Conservation (phyloP, 2,797 vertebrate genomes). For the Chrosomus eos region DNA sequence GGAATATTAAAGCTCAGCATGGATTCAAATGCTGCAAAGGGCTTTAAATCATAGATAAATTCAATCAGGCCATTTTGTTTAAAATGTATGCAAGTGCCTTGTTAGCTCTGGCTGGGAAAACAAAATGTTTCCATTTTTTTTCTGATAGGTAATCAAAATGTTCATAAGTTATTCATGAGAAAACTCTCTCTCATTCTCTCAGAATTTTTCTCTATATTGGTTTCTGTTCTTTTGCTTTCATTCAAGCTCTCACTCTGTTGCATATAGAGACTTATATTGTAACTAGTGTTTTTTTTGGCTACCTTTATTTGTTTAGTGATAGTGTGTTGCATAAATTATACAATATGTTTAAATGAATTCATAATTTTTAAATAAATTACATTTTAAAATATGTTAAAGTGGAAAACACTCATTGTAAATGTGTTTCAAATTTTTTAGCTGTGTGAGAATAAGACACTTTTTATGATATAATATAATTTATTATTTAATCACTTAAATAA, state of each 20-base stretch:
- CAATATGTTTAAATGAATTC: neutral
- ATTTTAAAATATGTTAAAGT: neutral
- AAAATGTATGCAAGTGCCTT: slow-evolving; percentile 67
- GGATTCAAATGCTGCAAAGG: slow-evolving; percentile 69
- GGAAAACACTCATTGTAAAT: no score
- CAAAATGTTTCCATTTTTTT: slow-evolving; percentile 70
- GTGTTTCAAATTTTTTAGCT: no score
- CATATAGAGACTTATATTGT: neutral
- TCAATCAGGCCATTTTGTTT: slow-evolving; percentile 73
- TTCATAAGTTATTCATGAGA: slow-evolving; percentile 71
- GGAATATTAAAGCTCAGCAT: slow-evolving; percentile 73
- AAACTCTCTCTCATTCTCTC: slow-evolving; percentile 48
- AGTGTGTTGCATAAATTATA: neutral
- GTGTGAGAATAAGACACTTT: no score
- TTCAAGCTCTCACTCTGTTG: slow-evolving; percentile 1
- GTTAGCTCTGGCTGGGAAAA: slow-evolving; percentile 63
- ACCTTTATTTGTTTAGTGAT: neutral
- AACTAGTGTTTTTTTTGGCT: neutral
- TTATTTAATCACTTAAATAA: no score
- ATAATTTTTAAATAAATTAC: neutral
- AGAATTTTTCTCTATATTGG: neutral
- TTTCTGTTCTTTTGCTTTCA: slow-evolving; percentile 6
- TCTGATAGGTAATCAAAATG: slow-evolving; percentile 65
- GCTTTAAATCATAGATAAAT: slow-evolving; percentile 74
- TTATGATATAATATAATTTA: no score